A percentile compares a stretch with the other conserved stretches of the same genome.
These are phyloP conservation scores for Tubulanus polymorphus DNA, from an alignment of 2,888 invertebrate species.

Conservation along the genomic window DNA sequence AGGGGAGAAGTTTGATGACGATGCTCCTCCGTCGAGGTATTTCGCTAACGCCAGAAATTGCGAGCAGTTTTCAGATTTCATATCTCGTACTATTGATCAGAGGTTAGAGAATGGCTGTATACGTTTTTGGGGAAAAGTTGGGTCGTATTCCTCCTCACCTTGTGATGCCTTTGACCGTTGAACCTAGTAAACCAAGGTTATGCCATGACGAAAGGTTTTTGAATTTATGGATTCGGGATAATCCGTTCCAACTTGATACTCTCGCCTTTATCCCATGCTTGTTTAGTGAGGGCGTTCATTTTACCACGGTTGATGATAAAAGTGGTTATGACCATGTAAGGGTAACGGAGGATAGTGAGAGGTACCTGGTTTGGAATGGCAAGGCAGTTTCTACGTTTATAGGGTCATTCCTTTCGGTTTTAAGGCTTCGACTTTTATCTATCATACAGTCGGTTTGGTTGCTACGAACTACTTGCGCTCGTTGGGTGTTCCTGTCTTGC, in stretches of 20 bases:
- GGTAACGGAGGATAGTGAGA: no score
- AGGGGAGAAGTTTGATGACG: constrained; percentile 9
- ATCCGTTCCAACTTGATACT: constrained; percentile 12
- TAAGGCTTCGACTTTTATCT: constrained; percentile 12
- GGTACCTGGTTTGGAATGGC: no score
- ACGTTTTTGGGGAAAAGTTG: constrained; percentile 9
- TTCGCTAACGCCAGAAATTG: constrained; percentile 7
- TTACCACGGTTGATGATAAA: constrained; percentile 14
- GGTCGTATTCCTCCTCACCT: background rate
- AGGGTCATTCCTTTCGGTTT: constrained; percentile 13
- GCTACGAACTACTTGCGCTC: constrained; percentile 6
- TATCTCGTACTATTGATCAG: constrained; percentile 5
- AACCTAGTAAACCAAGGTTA: constrained; percentile 15
- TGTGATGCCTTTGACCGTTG: constrained; percentile 13
- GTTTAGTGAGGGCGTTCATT: constrained; percentile 3
- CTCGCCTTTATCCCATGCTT: constrained; percentile 12
- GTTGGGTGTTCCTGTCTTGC: background rate
- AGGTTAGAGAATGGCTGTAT: constrained; percentile 10
- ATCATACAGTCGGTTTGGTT: constrained; percentile 7
- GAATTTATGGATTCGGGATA: constrained; percentile 13
- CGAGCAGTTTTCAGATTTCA: constrained; percentile 5
- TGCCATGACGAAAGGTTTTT: constrained; percentile 18
- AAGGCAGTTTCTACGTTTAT: no score
- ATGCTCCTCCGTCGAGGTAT: constrained; percentile 5
- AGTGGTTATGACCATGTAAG: constrained; percentile 18